Evolutionary conservation across 2,888 invertebrate species (phyloP).

Genomic region (Oeneis ivallda): DNA sequence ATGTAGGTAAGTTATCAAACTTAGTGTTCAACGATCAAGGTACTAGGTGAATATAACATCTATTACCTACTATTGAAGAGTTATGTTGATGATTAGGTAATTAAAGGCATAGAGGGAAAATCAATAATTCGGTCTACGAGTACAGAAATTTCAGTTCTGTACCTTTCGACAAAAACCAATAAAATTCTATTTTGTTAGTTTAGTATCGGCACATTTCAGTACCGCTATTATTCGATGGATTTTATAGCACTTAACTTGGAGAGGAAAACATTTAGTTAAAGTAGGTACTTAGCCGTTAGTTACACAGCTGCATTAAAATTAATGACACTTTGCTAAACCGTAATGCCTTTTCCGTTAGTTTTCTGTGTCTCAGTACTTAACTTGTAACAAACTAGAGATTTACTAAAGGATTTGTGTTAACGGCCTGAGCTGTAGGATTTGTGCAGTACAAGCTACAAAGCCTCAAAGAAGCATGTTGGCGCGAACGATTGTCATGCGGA

Average conservation of each 20-base stretch:
- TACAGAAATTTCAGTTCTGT: too few relatives aligned
- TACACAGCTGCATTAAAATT: background rate
- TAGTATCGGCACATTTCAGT: too few relatives aligned
- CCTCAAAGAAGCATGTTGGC: conserved; percentile 15
- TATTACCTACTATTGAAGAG: too few relatives aligned
- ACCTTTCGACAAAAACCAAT: too few relatives aligned
- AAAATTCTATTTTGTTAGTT: too few relatives aligned
- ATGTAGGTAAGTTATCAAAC: background rate
- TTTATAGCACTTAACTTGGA: background rate
- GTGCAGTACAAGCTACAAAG: conserved; percentile 2
- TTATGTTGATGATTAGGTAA: too few relatives aligned
- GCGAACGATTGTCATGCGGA: conserved; percentile 1
- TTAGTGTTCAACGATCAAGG: background rate
- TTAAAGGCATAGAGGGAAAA: too few relatives aligned
- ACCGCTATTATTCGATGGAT: too few relatives aligned
- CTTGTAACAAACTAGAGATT: conserved; percentile 20
- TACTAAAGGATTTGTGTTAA: conserved; percentile 27
- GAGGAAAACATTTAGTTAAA: background rate
- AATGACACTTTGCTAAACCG: conserved; percentile 9
- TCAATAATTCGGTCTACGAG: too few relatives aligned
- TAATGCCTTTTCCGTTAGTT: conserved; percentile 17
- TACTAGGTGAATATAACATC: too few relatives aligned
- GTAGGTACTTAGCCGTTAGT: background rate
- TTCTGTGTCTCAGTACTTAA: conserved; percentile 23
- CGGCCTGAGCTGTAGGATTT: conserved; percentile 22